Conservation (phyloP, 2,797 vertebrate species). For the Apodemus agrarius region DNA sequence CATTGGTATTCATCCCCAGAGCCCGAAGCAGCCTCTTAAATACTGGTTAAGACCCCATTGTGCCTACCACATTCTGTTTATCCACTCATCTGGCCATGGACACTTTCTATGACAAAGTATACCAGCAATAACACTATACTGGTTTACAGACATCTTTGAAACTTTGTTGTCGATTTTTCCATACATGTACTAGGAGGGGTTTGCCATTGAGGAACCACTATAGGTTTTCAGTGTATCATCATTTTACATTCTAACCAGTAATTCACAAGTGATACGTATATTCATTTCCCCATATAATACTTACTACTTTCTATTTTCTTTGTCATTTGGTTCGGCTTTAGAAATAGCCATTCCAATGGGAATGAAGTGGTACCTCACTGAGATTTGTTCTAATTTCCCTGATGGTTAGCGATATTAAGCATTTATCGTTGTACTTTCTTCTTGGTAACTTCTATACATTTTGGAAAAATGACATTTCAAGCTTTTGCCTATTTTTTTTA, state of each 20-base stretch:
- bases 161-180: background rate
- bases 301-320: background rate
- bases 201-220: background rate
- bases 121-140: background rate
- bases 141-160: background rate
- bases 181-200: background rate
- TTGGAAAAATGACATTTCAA: conserved; percentile 4
- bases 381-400: background rate
- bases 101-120: background rate
- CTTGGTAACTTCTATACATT: background rate
- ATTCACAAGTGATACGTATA: background rate
- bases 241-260: background rate
- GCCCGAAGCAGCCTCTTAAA: background rate
- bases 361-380: background rate
- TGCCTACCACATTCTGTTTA: background rate
- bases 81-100: background rate
- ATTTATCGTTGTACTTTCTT: background rate
- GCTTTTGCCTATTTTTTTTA: background rate
- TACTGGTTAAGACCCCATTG: background rate
- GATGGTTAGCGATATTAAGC: background rate
- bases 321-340: background rate
- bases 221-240: background rate
- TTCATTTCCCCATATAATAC: background rate
- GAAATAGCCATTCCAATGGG: background rate
- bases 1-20: background rate